These are phyloP conservation scores for Hecatera dysodea DNA, from an alignment of 2,888 invertebrate species.

Conservation along the genomic window DNA sequence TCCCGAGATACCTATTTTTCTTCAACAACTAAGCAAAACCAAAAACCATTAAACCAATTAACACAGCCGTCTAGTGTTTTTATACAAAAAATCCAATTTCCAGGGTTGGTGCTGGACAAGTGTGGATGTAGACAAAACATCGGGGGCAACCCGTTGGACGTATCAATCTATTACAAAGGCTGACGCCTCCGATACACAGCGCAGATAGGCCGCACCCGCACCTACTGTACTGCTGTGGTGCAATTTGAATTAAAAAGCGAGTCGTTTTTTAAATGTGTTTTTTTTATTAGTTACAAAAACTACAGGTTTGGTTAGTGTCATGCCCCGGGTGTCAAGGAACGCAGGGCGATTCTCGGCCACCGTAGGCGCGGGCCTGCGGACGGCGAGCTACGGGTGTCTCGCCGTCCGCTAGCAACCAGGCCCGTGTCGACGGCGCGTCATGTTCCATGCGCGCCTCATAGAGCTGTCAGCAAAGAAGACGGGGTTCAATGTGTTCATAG, in stretches of 20 bases:
- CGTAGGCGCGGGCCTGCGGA: too few relatives aligned
- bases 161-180: slow-evolving; percentile 89
- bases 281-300: too few relatives aligned
- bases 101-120: slow-evolving; percentile 54
- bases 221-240: slow-evolving; percentile 59
- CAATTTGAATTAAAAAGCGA: slow-evolving; percentile 55
- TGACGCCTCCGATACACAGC: slow-evolving; percentile 83
- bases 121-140: slow-evolving; percentile 65
- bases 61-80: slow-evolving; percentile 37
- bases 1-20: not conserved
- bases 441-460: too few relatives aligned
- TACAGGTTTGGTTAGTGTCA: too few relatives aligned
- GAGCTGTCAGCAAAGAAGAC: too few relatives aligned
- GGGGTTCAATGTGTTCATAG: too few relatives aligned
- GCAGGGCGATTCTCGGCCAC: too few relatives aligned
- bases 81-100: slow-evolving; percentile 62
- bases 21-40: not conserved
- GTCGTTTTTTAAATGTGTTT: too few relatives aligned
- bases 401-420: too few relatives aligned
- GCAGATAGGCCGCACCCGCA: slow-evolving; percentile 79
- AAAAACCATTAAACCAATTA: slow-evolving; percentile 46
- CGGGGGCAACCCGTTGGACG: slow-evolving; percentile 75
- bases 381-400: too few relatives aligned
- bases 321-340: too few relatives aligned
- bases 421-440: too few relatives aligned